These are phyloP conservation scores for Eulemur rubriventer DNA, from an alignment of 2,797 vertebrate genomes.

Conservation along the genomic window DNA sequence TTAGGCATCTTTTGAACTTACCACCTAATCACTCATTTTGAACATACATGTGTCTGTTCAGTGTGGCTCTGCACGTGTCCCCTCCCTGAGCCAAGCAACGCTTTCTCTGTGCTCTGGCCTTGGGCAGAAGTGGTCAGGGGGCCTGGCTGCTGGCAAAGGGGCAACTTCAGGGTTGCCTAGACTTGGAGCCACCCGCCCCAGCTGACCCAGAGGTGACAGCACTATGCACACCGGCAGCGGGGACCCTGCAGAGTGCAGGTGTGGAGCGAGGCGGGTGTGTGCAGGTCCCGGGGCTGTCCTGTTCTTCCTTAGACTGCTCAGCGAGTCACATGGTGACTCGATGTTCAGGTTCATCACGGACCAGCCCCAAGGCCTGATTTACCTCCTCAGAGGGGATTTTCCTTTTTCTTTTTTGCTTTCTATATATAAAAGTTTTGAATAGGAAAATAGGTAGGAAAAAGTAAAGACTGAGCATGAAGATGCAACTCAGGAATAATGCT, in stretches of 20 bases:
- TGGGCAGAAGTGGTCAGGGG: neutral
- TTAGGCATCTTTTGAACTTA: neutral
- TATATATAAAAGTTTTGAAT: neutral
- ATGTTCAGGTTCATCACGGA: neutral
- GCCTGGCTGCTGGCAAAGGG: neutral
- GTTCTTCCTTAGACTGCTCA: neutral
- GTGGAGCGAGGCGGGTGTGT: accelerated
- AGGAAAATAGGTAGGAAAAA: neutral
- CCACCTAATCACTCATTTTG: neutral
- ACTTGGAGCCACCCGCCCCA: neutral
- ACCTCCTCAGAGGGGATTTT: neutral
- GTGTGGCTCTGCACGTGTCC: neutral
- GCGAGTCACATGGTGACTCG: neutral
- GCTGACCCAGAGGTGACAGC: neutral
- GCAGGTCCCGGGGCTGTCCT: neutral
- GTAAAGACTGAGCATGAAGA: neutral
- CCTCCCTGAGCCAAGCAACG: neutral
- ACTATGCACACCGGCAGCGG: neutral
- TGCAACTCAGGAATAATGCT: neutral
- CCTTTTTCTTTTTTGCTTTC: neutral
- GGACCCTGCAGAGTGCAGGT: neutral
- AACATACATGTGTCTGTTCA: neutral
- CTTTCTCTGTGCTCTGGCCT: neutral
- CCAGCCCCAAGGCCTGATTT: neutral
- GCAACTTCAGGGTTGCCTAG: neutral